These are phyloP conservation scores for Sciurus carolinensis DNA, from an alignment of 2,797 vertebrate genomes.

Conservation along the genomic window DNA sequence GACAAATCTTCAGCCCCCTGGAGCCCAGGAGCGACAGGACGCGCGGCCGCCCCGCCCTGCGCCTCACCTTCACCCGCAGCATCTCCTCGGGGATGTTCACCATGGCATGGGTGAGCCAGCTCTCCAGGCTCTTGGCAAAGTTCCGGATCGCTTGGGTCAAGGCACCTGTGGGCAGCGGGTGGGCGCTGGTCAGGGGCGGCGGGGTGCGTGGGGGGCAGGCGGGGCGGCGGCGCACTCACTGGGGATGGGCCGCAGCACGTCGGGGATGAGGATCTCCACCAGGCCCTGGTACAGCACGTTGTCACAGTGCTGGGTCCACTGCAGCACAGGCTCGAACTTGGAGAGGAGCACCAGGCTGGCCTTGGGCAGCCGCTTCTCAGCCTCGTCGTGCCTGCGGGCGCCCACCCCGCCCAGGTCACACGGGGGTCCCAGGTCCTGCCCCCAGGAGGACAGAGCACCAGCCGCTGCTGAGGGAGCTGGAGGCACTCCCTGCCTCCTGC, in stretches of 20 bases:
- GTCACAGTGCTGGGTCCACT: conserved; percentile 95
- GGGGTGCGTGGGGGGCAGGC: accelerated
- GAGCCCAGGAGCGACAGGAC: background rate
- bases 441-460: background rate
- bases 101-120: conserved; percentile 95
- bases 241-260: conserved; percentile 96
- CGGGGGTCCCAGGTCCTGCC: background rate
- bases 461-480: background rate
- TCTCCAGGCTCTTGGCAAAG: conserved; percentile 97
- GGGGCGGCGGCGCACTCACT: conserved; percentile 89
- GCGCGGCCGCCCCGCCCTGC: background rate
- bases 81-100: conserved; percentile 98
- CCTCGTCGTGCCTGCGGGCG: conserved; percentile 92
- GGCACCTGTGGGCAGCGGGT: conserved; percentile 91
- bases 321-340: conserved; percentile 94
- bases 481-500: background rate
- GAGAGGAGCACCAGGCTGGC: conserved; percentile 94
- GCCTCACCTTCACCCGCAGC: conserved; percentile 95
- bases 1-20: background rate
- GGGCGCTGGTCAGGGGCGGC: background rate
- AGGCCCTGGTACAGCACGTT: conserved; percentile 96
- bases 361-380: conserved; percentile 95
- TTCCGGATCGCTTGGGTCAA: conserved; percentile 98
- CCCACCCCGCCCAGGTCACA: background rate
- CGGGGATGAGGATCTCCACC: conserved; percentile 96